A percentile compares a stretch with the other conserved stretches of the same genome.
phyloP scores from a whole-genome alignment of 64 coral and sea anemone genomes.

The Porites australiensis region DNA sequence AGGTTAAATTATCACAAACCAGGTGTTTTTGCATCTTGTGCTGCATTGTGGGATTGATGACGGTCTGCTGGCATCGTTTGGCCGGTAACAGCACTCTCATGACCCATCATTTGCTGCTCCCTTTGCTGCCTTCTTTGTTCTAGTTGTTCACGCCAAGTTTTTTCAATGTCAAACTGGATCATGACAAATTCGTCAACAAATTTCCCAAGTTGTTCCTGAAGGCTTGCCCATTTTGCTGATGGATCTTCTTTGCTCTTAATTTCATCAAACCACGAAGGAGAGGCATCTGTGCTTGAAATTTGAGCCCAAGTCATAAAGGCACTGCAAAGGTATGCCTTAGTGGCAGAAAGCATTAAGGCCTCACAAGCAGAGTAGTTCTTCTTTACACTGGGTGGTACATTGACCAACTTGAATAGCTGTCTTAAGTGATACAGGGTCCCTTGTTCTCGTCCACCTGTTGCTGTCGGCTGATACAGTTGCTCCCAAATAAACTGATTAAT shows the following conservation, averaged over 20 bases:
- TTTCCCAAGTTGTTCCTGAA: not conserved
- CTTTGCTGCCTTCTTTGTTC: not conserved
- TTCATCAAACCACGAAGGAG: not conserved
- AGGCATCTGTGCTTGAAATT: not conserved
- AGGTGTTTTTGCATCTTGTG: too few species aligned
- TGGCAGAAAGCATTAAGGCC: not conserved
- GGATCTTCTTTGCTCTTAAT: not conserved
- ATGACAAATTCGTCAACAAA: slow-evolving; percentile 31
- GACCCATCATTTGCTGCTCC: not conserved
- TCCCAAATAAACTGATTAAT: slow-evolving; percentile 49
- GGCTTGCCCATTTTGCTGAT: not conserved
- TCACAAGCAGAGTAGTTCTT: slow-evolving; percentile 31
- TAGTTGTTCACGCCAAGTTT: not conserved
- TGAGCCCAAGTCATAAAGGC: slow-evolving; percentile 24
- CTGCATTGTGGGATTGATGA: too few species aligned
- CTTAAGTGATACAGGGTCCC: slow-evolving; percentile 62
- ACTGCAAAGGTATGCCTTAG: slow-evolving; percentile 2
- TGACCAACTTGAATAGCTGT: slow-evolving; percentile 9
- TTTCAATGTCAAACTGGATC: not conserved
- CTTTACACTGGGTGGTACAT: slow-evolving; percentile 19
- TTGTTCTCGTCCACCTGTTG: slow-evolving; percentile 45
- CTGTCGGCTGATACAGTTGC: slow-evolving; percentile 55
- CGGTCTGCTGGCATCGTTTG: not conserved
- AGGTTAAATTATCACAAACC: too few species aligned
- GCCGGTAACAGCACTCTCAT: not conserved